A percentile compares a stretch with the other conserved stretches of the same genome.
Evolutionary conservation across 2,888 invertebrate genomes (phyloP).

Genomic region (Ophioninae sp.): DNA sequence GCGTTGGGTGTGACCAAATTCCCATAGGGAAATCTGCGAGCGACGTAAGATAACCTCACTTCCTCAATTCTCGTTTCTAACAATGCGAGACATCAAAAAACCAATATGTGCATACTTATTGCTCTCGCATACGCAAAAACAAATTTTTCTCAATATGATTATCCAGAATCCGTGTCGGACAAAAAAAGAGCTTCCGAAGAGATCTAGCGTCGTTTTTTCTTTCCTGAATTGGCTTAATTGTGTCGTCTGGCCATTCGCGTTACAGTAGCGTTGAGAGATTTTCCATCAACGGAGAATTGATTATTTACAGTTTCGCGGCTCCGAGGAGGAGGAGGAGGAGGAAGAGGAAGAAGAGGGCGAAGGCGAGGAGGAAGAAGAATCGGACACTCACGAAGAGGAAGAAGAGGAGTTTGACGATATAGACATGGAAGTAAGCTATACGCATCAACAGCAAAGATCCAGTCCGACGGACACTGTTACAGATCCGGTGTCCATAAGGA

Average conservation of each 20-base stretch:
- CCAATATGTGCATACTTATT: neutral
- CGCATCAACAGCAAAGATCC: constrained; percentile 78
- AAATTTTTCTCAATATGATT: neutral
- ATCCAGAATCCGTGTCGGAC: too few species aligned
- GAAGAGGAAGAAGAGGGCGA: constrained; percentile 79
- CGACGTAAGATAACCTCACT: constrained; percentile 82
- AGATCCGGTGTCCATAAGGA: constrained; percentile 78
- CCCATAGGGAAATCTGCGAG: constrained; percentile 86
- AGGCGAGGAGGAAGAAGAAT: constrained; percentile 79
- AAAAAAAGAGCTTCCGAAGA: too few species aligned
- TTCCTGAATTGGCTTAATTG: neutral
- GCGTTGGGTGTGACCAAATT: constrained; percentile 82
- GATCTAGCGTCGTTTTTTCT: too few species aligned
- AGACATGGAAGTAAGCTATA: constrained; percentile 80
- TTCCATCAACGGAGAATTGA: neutral
- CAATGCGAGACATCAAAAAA: neutral
- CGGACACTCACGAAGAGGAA: constrained; percentile 79
- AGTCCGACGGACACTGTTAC: constrained; percentile 77
- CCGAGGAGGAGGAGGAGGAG: constrained; percentile 78
- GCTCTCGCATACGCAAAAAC: neutral
- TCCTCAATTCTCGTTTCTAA: constrained; percentile 30
- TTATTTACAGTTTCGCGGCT: constrained; percentile 70
- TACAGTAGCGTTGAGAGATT: neutral
- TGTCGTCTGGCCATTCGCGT: too few species aligned
- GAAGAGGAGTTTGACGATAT: constrained; percentile 80